These are phyloP conservation scores for Passer montanus DNA, from an alignment of 2,113 vertebrate species.

Conservation along the genomic window DNA sequence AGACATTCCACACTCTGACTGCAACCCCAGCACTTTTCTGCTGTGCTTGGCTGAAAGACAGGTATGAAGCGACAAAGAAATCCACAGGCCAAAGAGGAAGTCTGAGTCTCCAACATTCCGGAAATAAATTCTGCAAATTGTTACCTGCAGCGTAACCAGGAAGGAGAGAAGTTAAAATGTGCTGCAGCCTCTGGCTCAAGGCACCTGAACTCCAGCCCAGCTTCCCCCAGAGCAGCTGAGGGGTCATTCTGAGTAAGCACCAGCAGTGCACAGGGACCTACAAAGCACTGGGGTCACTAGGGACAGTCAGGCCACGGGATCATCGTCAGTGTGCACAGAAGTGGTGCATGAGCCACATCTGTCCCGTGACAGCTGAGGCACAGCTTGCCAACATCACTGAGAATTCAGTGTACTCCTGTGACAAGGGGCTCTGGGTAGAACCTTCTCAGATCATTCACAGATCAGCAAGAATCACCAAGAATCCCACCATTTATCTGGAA, in stretches of 20 bases:
- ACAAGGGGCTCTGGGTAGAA: not conserved
- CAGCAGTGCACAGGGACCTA: not conserved
- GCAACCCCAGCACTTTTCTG: not conserved
- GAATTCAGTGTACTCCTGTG: not conserved
- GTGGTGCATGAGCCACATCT: not conserved
- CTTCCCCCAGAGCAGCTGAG: not conserved
- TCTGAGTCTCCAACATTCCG: not conserved
- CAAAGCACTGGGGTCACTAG: not conserved
- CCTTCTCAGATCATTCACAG: not conserved
- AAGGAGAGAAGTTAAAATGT: not conserved
- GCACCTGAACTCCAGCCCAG: not conserved
- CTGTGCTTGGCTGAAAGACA: not conserved
- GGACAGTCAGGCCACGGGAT: rapidly evolving
- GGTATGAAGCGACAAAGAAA: not conserved
- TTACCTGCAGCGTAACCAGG: not conserved
- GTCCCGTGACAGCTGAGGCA: not conserved
- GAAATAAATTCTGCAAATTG: not conserved
- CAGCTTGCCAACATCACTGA: not conserved
- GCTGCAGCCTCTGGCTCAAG: not conserved
- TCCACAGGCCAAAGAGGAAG: not conserved
- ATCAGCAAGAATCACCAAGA: not conserved
- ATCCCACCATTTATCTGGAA: not conserved
- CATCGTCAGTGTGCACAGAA: not conserved
- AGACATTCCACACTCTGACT: not conserved
- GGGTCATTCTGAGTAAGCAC: not conserved